Evolutionary conservation across 2,888 invertebrate genomes (phyloP).

Genomic region (Harpalus rubripes): DNA sequence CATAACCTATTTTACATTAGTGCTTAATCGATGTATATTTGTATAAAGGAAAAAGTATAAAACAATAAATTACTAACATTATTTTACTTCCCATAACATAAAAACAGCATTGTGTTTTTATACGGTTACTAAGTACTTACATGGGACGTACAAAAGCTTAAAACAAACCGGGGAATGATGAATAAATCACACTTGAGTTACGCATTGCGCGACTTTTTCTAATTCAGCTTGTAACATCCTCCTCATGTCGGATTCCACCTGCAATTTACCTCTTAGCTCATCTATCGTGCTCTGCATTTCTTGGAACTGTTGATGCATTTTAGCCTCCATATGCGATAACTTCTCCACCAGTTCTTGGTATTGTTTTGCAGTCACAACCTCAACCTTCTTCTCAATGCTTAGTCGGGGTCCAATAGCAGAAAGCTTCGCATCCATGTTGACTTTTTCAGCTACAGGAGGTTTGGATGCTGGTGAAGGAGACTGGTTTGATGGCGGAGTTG

Average conservation of each 20-base stretch:
- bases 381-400: slow-evolving; percentile 66
- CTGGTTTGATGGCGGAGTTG: slow-evolving; percentile 37
- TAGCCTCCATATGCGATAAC: slow-evolving; percentile 80
- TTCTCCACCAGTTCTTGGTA: slow-evolving; percentile 76
- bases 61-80: slow-evolving; percentile 64
- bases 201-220: slow-evolving; percentile 85
- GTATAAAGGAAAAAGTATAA: slow-evolving; percentile 59
- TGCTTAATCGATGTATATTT: slow-evolving; percentile 66
- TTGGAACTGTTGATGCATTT: slow-evolving; percentile 81
- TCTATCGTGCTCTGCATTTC: slow-evolving; percentile 82
- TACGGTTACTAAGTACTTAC: slow-evolving; percentile 50
- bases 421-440: slow-evolving; percentile 60
- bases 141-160: slow-evolving; percentile 55
- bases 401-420: slow-evolving; percentile 67
- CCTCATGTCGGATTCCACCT: slow-evolving; percentile 83
- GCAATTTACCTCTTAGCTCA: slow-evolving; percentile 82
- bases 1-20: slow-evolving; percentile 56
- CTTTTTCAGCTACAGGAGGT: slow-evolving; percentile 67
- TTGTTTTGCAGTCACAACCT: slow-evolving; percentile 72
- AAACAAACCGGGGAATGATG: slow-evolving; percentile 51
- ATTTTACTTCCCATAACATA: slow-evolving; percentile 46
- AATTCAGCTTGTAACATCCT: slow-evolving; percentile 83
- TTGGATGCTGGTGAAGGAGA: slow-evolving; percentile 66
- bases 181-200: slow-evolving; percentile 83
- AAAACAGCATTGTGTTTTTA: slow-evolving; percentile 14